Base-by-base conservation (phyloP, 2,797 vertebrate genomes). In the Numenius phaeopus region DNA sequence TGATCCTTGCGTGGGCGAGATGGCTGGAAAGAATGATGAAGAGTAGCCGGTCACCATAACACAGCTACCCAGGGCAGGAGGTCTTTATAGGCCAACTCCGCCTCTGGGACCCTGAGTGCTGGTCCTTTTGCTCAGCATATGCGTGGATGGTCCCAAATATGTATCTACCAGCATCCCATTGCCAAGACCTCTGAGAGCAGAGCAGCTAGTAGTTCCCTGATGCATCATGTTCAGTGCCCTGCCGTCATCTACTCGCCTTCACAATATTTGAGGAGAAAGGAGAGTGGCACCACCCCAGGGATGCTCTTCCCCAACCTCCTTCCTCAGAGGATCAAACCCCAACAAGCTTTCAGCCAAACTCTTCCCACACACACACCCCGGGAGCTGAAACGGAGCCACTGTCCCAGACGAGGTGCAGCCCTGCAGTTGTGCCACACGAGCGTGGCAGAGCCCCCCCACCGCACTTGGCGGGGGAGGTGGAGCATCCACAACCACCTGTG, bases 361-460 rank as follows among this genome's bases (percentile, higher is more conserved):
- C 16, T 29, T 42, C 1, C 0, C 26, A n/a, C 47, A 7, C 9
- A 21, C 44, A 21, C n/a, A 23, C 55, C 7, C 21, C 3, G 4
- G 23, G 17, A 64, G 44, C 65, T 46, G 34, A 79, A 71, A 32
- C 0, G 1, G 46, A 72, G 47, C 17, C 32, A 24, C n/a, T 59
- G 24, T 24, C 62, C 49, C 3, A 7, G 52, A 9, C 0, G 1
- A 73, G 64, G 27, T 6, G 10, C 50, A 58, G 82, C 32, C 50
- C 40, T 54, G 34, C 32, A 58, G 62, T 4, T 59, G 64, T 2
- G 9, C 58, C 59, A 39, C n/a, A 26, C 0, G 3, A 73, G 61
- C 2, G 1, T 14, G n/a, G 46, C 17, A 23, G 49, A 83, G 37
- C 32, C 69, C n/a, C 29, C 29, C 26, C 40, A 24, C 14, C 4